Evolutionary conservation across 2,797 vertebrate genomes (phyloP).

Genomic region (Artibeus jamaicensis): DNA sequence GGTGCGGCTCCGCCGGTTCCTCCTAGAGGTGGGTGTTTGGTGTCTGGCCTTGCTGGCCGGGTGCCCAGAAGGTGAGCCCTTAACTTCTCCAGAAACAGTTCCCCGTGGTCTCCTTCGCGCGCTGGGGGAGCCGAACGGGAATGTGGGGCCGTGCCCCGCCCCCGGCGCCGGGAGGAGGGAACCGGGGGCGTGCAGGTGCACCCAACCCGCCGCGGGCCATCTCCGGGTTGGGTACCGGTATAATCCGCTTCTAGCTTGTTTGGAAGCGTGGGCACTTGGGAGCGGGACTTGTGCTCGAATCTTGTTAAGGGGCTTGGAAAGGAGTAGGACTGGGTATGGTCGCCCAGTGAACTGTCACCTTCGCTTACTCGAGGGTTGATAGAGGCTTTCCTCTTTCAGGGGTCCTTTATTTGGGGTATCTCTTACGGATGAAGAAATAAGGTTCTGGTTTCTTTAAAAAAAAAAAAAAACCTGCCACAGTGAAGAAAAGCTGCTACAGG

Average conservation of each 20-base stretch:
- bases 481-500: constrained; percentile 67
- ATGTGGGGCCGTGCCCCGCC: constrained; percentile 33
- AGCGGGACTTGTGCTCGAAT: constrained; percentile 54
- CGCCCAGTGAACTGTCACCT: not conserved
- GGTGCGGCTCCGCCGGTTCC: not conserved
- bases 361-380: not conserved
- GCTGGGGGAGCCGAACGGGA: constrained; percentile 23
- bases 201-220: constrained; percentile 52
- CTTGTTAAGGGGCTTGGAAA: not conserved
- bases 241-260: constrained; percentile 79
- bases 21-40: not conserved
- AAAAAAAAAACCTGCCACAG: constrained; percentile 58
- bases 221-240: constrained; percentile 76
- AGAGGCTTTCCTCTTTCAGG: not conserved
- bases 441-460: constrained; percentile 12
- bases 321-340: not conserved
- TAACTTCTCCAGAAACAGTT: constrained; percentile 59
- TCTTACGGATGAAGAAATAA: constrained; percentile 41
- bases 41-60: constrained; percentile 52
- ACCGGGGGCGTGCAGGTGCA: constrained; percentile 70
- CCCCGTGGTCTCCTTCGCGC: not conserved
- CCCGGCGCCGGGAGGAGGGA: constrained; percentile 45
- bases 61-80: constrained; percentile 64
- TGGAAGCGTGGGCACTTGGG: constrained; percentile 71
- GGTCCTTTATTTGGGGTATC: not conserved